Base-by-base conservation (phyloP, 1,140 invertebrate genomes). In the Ptiloglossa arizonensis region DNA sequence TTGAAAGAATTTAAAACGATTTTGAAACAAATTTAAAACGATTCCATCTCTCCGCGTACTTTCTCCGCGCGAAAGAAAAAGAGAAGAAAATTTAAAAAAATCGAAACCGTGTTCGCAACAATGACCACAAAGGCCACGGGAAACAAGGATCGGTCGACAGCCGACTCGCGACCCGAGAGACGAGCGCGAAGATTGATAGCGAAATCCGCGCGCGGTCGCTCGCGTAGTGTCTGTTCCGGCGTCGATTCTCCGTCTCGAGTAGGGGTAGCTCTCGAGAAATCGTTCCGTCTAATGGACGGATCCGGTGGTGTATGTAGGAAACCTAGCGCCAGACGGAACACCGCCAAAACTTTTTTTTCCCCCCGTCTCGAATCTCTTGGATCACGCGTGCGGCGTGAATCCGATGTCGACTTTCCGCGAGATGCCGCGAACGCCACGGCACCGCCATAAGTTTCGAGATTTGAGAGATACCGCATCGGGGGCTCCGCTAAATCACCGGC, bases 401-500 rank as follows among this genome's bases (percentile, higher is more conserved):
- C 48, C 38, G 71, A 19, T 32, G 44, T 59, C 81, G 72, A 78
- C 59, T 81, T 81, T 52, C 64, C 79, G 74, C 67, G 74, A 24
- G 48, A 17, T 48, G 66, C 35, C 27, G 63, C 62, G 82, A 67
- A 62, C 59, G 66, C 59, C 71, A 83, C 67, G 81, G 67, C 67
- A 66, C 13, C 57, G 81, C 77, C 77, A 84, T 84, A 84, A 84
- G 60, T 83, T 68, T 46, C 66, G 50, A 84, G 82, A 84, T 84
- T 84, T 84, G 48, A 75, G 67, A 84, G 77, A 84, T 80, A 83
- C 66, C 69, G 63, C 38, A 8, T 41, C 27, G 32, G 60, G 11
- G 66, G 52, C 52, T 80, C 71, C 77, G 56, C 71, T 84, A 84
- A 83, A 84, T 84, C 82, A 83, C 81, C 81, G 77, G 44, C 81